These are phyloP conservation scores for Bombus turneri DNA, from an alignment of 1,140 invertebrate species.

Conservation along the genomic window DNA sequence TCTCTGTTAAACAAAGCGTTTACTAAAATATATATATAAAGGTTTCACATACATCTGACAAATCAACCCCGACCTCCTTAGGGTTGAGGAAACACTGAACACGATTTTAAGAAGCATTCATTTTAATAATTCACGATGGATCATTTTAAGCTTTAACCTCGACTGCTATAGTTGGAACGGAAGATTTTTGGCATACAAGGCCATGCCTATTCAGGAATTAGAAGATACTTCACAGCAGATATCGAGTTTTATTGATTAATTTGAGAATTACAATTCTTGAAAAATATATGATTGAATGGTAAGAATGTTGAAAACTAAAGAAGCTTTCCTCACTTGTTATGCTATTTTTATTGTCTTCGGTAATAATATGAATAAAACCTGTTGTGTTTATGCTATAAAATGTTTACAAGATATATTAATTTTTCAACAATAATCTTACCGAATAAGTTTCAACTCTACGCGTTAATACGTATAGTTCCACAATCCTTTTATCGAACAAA, in stretches of 20 bases:
- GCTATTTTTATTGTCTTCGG: too few species aligned
- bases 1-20: too few species aligned
- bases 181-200: background rate
- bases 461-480: background rate
- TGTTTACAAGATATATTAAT: too few species aligned
- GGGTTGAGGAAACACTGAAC: background rate
- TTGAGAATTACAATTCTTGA: background rate
- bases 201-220: background rate
- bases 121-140: conserved; percentile 26
- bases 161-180: background rate
- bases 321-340: too few species aligned
- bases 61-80: background rate
- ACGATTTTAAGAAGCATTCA: conserved; percentile 22
- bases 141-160: background rate
- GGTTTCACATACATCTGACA: background rate
- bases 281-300: too few species aligned
- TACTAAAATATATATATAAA: too few species aligned
- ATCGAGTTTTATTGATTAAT: background rate
- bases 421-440: background rate
- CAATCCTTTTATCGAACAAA: background rate
- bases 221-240: background rate
- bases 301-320: too few species aligned
- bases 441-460: background rate
- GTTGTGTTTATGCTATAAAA: too few species aligned
- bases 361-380: too few species aligned